Evolutionary conservation across 1,140 invertebrate species (phyloP), one percentile per base, ranked within the genome.

Genomic region (Ips typographus): DNA sequence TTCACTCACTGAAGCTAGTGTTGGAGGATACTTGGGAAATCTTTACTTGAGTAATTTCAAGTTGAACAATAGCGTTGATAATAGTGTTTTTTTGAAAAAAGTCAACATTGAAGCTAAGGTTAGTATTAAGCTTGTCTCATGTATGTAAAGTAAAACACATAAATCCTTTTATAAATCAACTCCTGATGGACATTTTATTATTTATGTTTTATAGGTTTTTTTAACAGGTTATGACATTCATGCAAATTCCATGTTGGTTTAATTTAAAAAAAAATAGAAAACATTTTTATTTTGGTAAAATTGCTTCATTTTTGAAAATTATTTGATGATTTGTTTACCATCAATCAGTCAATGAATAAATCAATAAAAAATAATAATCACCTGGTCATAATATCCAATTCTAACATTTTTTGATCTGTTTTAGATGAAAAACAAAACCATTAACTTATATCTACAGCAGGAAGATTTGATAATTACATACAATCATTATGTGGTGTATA

Each of bases 61-160:
- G 57, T 79, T 92, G 68, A 80, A 83, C 39, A 85, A 85, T 41
- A 83, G 83, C 65, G 81, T 83, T 62, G 86, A 89, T 69, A 87
- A 87, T 72, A 74, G 90, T 22, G 76, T 92, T 3, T 86, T 86
- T 53, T 78, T 92, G 8, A 86, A 87, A 73, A 87, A 87, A 66
- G 80, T 92, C 6, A 88, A 87, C 64, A 79, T 92, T 51, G 88
- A 92, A 77, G 87, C 89, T n/a, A 89, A 90, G 84, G 90, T 91
- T 82, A 76, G 74, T 49, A 22, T 71, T 39, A 40, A 65, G 42
- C 57, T 8, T 8, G 53, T 53, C 61, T 68, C 55, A 43, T 42
- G 42, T 22, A 22, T 22, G 22, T 22, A 22, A 22, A 22, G 22
- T 22, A 22, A 22, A 22, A 22, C 44, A 47, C 44, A 47, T 47